Conservation (phyloP, 2,113 vertebrate species). For the Anguilla japonica region DNA sequence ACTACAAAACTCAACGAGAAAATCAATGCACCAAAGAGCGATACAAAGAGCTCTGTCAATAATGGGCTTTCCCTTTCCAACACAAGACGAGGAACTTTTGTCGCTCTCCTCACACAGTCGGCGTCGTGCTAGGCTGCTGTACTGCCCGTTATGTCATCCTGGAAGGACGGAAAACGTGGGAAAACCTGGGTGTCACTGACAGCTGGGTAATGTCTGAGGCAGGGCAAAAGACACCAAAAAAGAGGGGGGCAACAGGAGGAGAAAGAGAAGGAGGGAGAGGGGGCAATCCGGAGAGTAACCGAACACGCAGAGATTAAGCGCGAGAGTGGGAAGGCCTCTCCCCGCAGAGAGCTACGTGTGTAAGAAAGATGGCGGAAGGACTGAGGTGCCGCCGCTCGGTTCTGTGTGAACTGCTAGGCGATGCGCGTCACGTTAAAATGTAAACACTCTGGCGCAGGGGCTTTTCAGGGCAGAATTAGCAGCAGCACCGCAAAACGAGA, state of each 20-base stretch:
- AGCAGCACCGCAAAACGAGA: background rate
- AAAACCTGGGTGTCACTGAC: conserved; percentile 17
- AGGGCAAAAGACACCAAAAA: background rate
- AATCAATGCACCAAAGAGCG: background rate
- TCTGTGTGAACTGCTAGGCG: background rate
- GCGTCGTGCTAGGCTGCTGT: background rate
- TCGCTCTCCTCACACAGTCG: background rate
- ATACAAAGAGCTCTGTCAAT: background rate
- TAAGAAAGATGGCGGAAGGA: background rate
- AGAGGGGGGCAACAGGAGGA: conserved; percentile 36
- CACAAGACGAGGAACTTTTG: background rate
- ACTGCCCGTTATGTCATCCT: conserved; percentile 20
- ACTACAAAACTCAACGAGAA: background rate
- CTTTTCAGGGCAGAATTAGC: background rate
- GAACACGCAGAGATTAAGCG: conserved; percentile 47
- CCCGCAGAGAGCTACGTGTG: background rate
- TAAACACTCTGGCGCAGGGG: background rate
- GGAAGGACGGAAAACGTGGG: conserved; percentile 20
- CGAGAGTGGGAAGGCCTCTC: background rate
- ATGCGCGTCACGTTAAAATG: background rate
- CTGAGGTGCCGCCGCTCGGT: background rate
- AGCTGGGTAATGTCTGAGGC: conserved; percentile 17
- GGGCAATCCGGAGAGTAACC: conserved; percentile 25
- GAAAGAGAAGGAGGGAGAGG: conserved; percentile 46
- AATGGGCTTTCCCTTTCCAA: background rate